Evolutionary conservation across 2,797 vertebrate species (phyloP), one percentile per base, ranked within the genome.

Genomic region (Nyctibius grandis): DNA sequence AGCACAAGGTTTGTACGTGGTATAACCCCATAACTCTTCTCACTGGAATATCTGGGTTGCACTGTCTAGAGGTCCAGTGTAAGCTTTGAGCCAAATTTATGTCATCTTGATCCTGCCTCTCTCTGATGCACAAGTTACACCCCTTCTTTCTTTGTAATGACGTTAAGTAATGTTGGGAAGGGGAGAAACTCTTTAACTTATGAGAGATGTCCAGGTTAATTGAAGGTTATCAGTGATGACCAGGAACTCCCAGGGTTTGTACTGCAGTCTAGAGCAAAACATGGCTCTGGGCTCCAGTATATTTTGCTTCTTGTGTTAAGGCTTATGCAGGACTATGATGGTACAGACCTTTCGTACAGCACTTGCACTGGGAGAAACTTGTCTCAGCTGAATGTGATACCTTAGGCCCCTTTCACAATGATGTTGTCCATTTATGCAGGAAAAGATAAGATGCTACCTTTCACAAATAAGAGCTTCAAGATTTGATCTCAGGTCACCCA

Each of bases 1-100:
- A 65, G 7, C 22, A 26, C 25, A 40, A 34, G 5, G 2, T 36
- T 65, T 87, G 15, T 29, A 10, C 0, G 0, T 19, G 5, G 7
- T 36, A 7, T 22, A 68, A 61, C 3, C 4, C 15, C 76, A 33
- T 40, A 33, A 8, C 19, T 83, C 45, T 45, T 85, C 13, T 54
- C 12, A 15, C 31, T 61, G 40, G 67, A 51, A 65, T 28, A 45
- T 59, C 26, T 34, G 11, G 6, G 6, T 72, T 81, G 8, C 6
- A 21, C 33, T 38, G 4, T 22, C 42, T 45, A 56, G 36, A 85
- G 5, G 15, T 26, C 9, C 2, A 4, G 21, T 0, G 9, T 67
- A 83, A 86, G 1, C 33, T 73, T 64, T 50, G 48, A 56, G 21
- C 15, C 18, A 68, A 29, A 31, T 83, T 80, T 63, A 28, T 74